Evolutionary conservation across 1,140 invertebrate species (phyloP).

Genomic region (Tetranychus cinnabarinus): DNA sequence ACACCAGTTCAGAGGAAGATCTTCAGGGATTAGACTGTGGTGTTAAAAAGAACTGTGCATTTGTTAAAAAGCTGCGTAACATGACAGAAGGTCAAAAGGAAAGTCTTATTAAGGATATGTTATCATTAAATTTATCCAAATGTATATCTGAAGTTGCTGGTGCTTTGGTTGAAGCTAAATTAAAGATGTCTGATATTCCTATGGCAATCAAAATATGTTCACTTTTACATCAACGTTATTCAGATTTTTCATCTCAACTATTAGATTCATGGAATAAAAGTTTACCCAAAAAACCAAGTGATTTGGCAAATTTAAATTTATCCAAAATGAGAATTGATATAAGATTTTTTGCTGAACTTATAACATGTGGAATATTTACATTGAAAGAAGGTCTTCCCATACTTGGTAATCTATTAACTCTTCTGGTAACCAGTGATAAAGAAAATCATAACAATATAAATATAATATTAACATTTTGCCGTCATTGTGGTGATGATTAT

Average conservation of each 20-base stretch:
- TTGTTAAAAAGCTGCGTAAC: conserved; percentile 82
- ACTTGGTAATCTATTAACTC: conserved; percentile 54
- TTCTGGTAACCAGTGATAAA: conserved; percentile 68
- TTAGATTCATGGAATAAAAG: conserved; percentile 80
- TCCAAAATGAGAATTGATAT: conserved; percentile 79
- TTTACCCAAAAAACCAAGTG: conserved; percentile 25
- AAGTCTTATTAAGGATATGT: conserved; percentile 60
- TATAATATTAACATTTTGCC: conserved; percentile 83
- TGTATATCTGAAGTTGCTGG: conserved; percentile 81
- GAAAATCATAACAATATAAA: conserved; percentile 78
- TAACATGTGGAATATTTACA: conserved; percentile 63
- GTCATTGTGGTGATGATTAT: conserved; percentile 86
- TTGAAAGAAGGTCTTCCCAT: conserved; percentile 67
- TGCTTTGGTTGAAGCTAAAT: conserved; percentile 68
- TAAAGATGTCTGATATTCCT: conserved; percentile 73
- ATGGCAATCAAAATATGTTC: conserved; percentile 63
- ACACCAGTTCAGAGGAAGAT: background rate
- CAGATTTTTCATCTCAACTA: conserved; percentile 60
- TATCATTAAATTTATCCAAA: conserved; percentile 70
- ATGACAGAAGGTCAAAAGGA: conserved; percentile 67
- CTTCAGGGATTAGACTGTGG: conserved; percentile 50
- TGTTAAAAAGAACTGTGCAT: conserved; percentile 87
- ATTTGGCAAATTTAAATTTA: conserved; percentile 33
- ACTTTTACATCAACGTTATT: conserved; percentile 62
- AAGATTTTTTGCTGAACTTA: conserved; percentile 75